These are phyloP conservation scores for Hyposoter dolosus DNA, from an alignment of 2,888 invertebrate genomes.

Conservation along the genomic window DNA sequence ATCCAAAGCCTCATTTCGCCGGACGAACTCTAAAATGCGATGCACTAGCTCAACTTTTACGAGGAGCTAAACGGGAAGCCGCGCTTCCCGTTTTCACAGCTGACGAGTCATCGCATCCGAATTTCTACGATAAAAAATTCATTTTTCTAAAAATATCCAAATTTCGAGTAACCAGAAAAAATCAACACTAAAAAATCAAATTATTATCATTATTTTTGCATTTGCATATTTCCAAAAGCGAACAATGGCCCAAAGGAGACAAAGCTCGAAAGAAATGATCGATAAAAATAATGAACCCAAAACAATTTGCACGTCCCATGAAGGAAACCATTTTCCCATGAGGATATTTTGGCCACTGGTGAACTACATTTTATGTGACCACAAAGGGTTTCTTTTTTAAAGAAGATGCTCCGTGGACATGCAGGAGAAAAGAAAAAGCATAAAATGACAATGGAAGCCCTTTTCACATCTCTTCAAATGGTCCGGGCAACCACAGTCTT, in stretches of 20 bases:
- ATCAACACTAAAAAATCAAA: not conserved
- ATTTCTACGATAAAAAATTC: not conserved
- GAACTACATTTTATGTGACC: not conserved
- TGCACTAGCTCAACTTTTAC: conserved; percentile 14
- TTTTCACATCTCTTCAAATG: conserved; percentile 48
- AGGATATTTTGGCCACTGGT: not conserved
- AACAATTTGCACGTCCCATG: not conserved
- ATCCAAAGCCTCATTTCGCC: conserved; percentile 80
- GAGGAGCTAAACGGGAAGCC: conserved; percentile 26
- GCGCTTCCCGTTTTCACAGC: conserved; percentile 44
- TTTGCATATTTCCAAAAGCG: not conserved
- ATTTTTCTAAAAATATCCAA: not conserved
- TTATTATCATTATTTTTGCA: not conserved
- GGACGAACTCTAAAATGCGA: conserved; percentile 29
- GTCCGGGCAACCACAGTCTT: conserved; percentile 32
- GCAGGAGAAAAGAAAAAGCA: not conserved
- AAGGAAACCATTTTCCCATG: not conserved
- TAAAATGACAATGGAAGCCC: conserved; percentile 27
- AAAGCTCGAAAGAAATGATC: not conserved
- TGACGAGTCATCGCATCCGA: conserved; percentile 29
- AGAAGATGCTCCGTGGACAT: not conserved
- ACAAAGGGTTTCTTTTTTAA: not conserved
- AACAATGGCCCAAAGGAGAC: not conserved
- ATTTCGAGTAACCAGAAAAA: not conserved
- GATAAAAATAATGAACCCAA: not conserved